Evolutionary conservation across 2,888 invertebrate genomes (phyloP).

Genomic region (Timema cristinae): DNA sequence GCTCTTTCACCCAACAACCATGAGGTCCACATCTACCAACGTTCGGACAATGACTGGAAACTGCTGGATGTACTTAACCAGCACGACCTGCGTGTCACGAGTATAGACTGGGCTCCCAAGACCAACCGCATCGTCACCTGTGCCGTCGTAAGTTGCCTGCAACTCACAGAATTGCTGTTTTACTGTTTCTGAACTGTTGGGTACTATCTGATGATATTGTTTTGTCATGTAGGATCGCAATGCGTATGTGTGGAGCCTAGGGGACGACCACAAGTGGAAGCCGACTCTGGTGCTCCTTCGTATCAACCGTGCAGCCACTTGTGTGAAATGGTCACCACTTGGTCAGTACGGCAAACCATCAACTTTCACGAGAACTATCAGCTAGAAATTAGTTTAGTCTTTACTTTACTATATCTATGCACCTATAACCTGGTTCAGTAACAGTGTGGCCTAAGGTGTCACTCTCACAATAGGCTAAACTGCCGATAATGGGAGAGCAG

Average conservation of each 20-base stretch:
- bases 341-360: conserved; percentile 43
- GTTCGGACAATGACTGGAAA: conserved; percentile 75
- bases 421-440: background rate
- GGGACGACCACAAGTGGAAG: conserved; percentile 88
- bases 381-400: background rate
- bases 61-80: conserved; percentile 81
- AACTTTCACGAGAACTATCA: too few relatives aligned
- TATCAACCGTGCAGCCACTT: conserved; percentile 96
- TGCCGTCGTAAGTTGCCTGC: conserved; percentile 61
- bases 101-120: conserved; percentile 98
- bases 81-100: conserved; percentile 94
- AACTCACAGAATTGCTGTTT: background rate
- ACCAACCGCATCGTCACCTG: conserved; percentile 98
- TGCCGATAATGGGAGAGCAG: too few relatives aligned
- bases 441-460: background rate
- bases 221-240: conserved; percentile 68
- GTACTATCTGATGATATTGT: too few relatives aligned
- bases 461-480: too few relatives aligned
- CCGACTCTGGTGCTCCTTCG: conserved; percentile 91
- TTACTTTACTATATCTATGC: background rate
- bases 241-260: conserved; percentile 97
- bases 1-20: conserved; percentile 94
- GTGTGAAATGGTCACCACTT: conserved; percentile 98
- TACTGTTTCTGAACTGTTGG: too few relatives aligned
- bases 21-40: conserved; percentile 89